Base-by-base conservation (phyloP, 2,888 invertebrate species). In the Clistopyga incitator region DNA sequence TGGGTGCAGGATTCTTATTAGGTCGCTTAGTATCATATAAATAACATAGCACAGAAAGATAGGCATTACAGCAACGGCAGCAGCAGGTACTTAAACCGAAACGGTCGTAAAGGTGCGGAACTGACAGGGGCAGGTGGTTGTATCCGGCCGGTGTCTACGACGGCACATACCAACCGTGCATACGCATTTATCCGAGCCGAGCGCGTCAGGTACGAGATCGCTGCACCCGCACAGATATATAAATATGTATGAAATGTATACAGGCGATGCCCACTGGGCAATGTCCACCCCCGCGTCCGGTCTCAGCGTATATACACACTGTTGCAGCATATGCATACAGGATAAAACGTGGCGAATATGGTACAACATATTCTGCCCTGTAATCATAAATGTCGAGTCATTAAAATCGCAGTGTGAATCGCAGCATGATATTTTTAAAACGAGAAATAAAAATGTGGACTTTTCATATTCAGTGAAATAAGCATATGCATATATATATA, bases 91-190 rank as follows among this genome's bases (percentile, higher is more conserved):
- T 84, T 84, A 84, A 84, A 71, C 29, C 74, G 75, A 61, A 81
- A 82, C 67, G 80, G 82, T 84, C 86, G 87, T 87, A 88, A 88
- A 89, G 90, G 90, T 89, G 90, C 87, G 85, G 84, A 84, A 86
- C 84, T 76, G 83, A 85, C 81, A 89, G 87, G 88, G 89, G 91
- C 90, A 92, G 91, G 92, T 92, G 92, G 88, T 88, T 90, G 89
- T 90, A 89, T 91, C 91, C 91, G 91, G 91, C 88, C 89, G 89
- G 91, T 90, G 90, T 78, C 78, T 84, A 87, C 86, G 82, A 84
- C 81, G 84, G 70, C 18, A 72, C 52, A 65, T 15, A 54, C 61
- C 67, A 52, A 61, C 29, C 70, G 54, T 56, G 42, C 78, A 84
- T 74, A 84, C 76, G 52, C 70, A 84, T 85, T 29, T 74, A 77